Base-by-base conservation (phyloP, 2,113 vertebrate genomes). In the Grantiella picta region DNA sequence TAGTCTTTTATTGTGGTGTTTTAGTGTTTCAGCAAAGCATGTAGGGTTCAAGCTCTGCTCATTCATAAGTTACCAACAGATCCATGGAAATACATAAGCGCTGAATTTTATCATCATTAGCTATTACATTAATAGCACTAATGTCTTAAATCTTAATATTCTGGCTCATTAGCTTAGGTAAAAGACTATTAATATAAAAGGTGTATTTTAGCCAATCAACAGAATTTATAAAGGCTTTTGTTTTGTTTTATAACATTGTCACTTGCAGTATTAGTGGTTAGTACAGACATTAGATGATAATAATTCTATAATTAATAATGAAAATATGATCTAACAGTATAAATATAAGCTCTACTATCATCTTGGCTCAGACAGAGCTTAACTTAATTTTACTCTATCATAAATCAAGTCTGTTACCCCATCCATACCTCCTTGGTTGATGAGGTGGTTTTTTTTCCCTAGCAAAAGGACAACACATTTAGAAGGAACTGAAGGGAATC, bases 161-260 rank as follows among this genome's bases (percentile, higher is more conserved):
- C 91, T 92, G 88, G 66, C 66, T 96, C 96, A 96, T 95, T 95
- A 95, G 59, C 69, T 97, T 45, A 84, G 36, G 35, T 86, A 80
- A 94, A 90, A 89, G 69, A 76, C 68, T 71, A 90, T 92, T 86
- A 93, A 79, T 60, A 77, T 25, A 91, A 83, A 78, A 94, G 65
- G 89, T 91, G 70, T 21, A 81, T 47, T 90, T 95, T 44, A 94
- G 66, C 38, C 66, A 83, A 88, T n/a, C 79, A 94, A 82, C 23
- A 84, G 49, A 77, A 93, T 70, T 84, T 80, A 88, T 63, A 89
- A 72, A 93, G 47, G 47, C 31, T 84, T 91, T 88, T 84, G 77
- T 76, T 94, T 95, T 71, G 33, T 85, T 87, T 86, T 93, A 88
- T 84, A 94, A 52, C 29, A 72, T 15, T 36, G n/a, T n/a, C 33